Percentiles rank a stretch among this genome's conserved stretches.
phyloP scores from a whole-genome alignment of 2,113 vertebrate genomes.

The Jacana jacana region DNA sequence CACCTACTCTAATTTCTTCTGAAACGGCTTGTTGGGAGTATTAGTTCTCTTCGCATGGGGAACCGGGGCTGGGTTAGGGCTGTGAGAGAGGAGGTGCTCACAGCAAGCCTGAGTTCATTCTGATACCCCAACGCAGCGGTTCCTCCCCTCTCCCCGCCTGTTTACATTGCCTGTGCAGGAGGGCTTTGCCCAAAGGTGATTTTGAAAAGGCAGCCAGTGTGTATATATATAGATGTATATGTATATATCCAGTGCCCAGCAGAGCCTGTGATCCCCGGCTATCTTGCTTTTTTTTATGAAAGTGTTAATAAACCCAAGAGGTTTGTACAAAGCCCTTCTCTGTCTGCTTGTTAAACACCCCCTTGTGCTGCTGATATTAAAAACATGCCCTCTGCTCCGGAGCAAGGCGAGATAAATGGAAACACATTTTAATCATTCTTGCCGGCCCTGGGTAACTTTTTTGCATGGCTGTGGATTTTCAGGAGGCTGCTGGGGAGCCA shows the following conservation, averaged over 20 bases:
- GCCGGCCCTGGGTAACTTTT: neutral
- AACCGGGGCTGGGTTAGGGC: neutral
- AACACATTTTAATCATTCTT: neutral
- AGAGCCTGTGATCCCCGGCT: neutral
- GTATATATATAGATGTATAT: no score
- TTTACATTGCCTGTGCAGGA: neutral
- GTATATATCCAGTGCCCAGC: neutral
- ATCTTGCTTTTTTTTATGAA: neutral
- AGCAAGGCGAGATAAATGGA: neutral
- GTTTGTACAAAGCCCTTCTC: neutral
- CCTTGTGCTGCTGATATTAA: neutral
- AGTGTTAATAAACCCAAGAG: neutral
- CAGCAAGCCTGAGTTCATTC: neutral
- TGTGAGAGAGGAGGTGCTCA: neutral
- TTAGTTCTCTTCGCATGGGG: neutral
- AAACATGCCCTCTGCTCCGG: neutral
- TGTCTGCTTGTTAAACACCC: neutral
- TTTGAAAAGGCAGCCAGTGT: neutral
- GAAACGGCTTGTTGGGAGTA: neutral
- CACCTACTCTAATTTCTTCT: neutral
- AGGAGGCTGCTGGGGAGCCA: neutral
- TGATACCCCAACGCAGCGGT: neutral
- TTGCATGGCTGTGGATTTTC: neutral
- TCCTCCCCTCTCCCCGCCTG: neutral
- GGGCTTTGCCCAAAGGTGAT: neutral